Conservation (phyloP, 2,888 invertebrate species). For the Sarcophaga rosellei region DNA sequence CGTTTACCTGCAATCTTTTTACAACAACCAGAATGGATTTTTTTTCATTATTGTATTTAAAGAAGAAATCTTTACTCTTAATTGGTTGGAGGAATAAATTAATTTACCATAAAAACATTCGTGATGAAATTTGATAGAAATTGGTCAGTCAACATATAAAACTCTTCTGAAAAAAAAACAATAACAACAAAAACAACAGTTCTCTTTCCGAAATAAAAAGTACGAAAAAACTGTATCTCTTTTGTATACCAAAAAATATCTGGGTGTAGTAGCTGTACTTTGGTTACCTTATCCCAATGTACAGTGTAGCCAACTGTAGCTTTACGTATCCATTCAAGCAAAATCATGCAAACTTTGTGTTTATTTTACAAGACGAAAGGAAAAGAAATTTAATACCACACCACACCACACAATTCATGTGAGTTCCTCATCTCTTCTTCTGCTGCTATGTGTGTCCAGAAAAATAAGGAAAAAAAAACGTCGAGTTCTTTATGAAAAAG, state of each 20-base stretch:
- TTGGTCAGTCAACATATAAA: conserved; percentile 69
- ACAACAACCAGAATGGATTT: too few species aligned
- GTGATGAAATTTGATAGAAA: conserved; percentile 71
- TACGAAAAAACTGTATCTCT: too few species aligned
- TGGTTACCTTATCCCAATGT: background rate
- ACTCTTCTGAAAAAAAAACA: conserved; percentile 15
- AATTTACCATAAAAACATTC: conserved; percentile 69
- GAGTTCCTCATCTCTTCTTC: background rate
- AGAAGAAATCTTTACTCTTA: conserved; percentile 64
- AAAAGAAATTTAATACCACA: conserved; percentile 65
- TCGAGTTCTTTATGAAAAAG: conserved; percentile 47
- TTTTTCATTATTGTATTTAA: background rate
- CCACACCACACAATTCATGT: conserved; percentile 11
- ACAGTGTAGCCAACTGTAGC: too few species aligned
- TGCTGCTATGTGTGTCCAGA: background rate
- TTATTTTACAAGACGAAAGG: conserved; percentile 58
- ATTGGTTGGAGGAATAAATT: conserved; percentile 69
- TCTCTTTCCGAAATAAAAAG: background rate
- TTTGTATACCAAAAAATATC: too few species aligned
- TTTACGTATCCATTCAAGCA: background rate
- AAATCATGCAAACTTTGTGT: conserved; percentile 66
- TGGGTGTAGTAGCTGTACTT: background rate
- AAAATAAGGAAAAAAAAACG: conserved; percentile 12
- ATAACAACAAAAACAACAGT: conserved; percentile 52
- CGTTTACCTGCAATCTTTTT: conserved; percentile 43